Evolutionary conservation across 2,113 vertebrate species (phyloP), one percentile per base, ranked within the genome.

Genomic region (Leiothrix lutea): DNA sequence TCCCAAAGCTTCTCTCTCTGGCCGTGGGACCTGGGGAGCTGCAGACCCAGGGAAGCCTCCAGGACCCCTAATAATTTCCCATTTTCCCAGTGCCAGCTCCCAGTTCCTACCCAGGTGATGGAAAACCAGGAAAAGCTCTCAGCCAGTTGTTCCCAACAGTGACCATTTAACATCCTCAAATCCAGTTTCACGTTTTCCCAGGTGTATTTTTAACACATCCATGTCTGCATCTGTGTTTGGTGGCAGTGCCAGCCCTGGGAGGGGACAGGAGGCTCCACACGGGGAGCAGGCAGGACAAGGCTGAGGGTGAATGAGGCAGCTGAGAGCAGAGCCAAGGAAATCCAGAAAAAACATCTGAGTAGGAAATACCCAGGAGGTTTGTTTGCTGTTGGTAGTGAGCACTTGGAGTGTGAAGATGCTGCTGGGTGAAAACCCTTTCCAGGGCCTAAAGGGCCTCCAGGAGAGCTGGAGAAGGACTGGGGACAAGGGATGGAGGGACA

Each of bases 151-250:
- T 89, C 90, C 28, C 70, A 79, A 29, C 36, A 61, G 72, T 0
- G 1, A 26, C 47, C 53, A 7, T 19, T 38, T 11, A 25, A 23
- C 53, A 15, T 8, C 82, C 69, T 44, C 40, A 14, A 48, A 42
- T 19, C 74, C n/a, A 31, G 85, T 82, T 78, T 92, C 86, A 20
- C 87, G 67, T 90, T 97, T 92, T 80, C 79, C 54, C 72, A 66
- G 94, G 47, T 38, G 18, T 78, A 96, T 92, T 96, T 96, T 88
- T 81, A 83, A 31, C 42, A 25, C 6, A 31, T 31, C 57, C 35
- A 2, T 2, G 0, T 48, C 70, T 29, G 44, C 38, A 7, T 11
- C 12, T 2, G 8, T 16, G 29, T 38, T 14, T 54, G 26, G 4
- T 4, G 64, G 45, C 78, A 14, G 50, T 50, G 38, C 36, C 35